Conservation (phyloP, 2,797 vertebrate species). For the Anguilla marmorata region DNA sequence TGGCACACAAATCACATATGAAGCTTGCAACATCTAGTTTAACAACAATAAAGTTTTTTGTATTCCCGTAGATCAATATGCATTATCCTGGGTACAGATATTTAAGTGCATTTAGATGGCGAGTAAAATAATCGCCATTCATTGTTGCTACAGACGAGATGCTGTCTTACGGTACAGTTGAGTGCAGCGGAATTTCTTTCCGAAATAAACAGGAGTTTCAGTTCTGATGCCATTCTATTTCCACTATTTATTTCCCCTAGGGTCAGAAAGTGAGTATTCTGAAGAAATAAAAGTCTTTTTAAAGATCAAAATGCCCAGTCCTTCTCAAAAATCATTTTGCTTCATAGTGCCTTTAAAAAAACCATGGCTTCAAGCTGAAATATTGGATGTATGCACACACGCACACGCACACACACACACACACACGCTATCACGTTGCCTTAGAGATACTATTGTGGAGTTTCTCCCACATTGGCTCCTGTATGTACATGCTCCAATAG, state of each 20-base stretch:
- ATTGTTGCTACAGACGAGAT: background rate
- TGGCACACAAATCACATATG: no score
- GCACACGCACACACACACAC: background rate
- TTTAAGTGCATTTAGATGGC: background rate
- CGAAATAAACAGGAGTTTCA: no score
- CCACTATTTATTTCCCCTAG: background rate
- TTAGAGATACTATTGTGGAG: background rate
- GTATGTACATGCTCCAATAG: background rate
- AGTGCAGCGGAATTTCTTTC: no score
- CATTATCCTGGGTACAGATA: background rate
- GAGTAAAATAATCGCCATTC: background rate
- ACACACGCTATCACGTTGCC: background rate
- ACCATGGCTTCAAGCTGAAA: background rate
- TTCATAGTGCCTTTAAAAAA: background rate
- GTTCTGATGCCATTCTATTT: no score
- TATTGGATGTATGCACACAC: background rate
- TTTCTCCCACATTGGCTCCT: background rate
- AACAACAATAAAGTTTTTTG: no score
- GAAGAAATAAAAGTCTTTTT: background rate
- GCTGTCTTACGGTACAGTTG: background rate
- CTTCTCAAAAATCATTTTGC: background rate
- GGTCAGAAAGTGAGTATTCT: background rate
- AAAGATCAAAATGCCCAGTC: background rate
- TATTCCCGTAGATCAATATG: background rate
- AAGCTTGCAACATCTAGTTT: no score